Conservation (phyloP, 2,888 invertebrate species). For the Alloplasta piceator region DNA sequence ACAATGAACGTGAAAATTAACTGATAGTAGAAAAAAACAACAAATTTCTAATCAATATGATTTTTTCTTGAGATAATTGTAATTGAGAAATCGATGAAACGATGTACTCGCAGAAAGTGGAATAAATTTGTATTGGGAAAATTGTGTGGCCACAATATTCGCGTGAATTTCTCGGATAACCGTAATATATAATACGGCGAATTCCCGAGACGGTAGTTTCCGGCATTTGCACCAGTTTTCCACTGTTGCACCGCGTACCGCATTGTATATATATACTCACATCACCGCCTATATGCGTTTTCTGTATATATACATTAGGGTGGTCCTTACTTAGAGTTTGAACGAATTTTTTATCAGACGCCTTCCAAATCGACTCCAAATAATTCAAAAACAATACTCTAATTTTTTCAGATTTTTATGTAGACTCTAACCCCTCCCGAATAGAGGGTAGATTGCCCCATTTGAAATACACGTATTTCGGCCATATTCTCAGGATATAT, state of each 20-base stretch:
- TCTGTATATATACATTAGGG: background rate
- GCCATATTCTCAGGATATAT: no score
- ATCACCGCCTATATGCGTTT: background rate
- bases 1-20: no score
- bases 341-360: no score
- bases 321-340: no score
- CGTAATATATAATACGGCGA: constrained; percentile 26
- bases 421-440: no score
- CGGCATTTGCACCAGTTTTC: constrained; percentile 58
- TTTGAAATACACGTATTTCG: no score
- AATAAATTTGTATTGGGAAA: constrained; percentile 48
- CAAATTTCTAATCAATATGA: no score
- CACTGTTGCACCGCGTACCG: constrained; percentile 26
- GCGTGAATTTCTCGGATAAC: constrained; percentile 32
- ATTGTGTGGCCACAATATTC: constrained; percentile 42
- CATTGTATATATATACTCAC: constrained; percentile 9
- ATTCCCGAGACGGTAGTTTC: constrained; percentile 61
- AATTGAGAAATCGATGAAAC: constrained; percentile 1
- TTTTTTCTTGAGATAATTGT: background rate
- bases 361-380: no score
- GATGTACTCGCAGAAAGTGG: constrained; percentile 14
- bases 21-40: no score
- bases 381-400: no score
- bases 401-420: no score
- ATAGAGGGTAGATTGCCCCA: no score